A percentile compares a stretch with the other conserved stretches of the same genome.
Conservation (phyloP, 2,888 invertebrate species). For the Gibbula magus region DNA sequence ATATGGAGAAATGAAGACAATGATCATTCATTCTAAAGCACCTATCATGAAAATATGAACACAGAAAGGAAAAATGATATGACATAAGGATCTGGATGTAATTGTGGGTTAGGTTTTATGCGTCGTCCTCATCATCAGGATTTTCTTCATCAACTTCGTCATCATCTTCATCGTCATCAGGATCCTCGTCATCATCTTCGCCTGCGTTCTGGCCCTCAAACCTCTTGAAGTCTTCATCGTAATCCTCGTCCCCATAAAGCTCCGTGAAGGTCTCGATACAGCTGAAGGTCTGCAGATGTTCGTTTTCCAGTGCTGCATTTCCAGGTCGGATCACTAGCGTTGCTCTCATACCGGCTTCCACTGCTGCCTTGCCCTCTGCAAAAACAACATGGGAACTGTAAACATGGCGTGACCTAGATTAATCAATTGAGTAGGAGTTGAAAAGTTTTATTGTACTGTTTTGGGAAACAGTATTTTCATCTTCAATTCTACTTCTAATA, state of each 20-base stretch:
- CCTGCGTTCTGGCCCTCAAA: constrained; percentile 44
- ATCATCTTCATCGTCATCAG: constrained; percentile 55
- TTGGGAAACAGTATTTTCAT: too few species aligned
- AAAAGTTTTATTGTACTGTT: too few species aligned
- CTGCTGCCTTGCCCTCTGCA: constrained; percentile 90
- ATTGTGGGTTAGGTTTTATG: constrained; percentile 14
- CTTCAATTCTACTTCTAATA: too few species aligned
- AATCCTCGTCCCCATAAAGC: constrained; percentile 64
- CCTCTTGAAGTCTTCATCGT: constrained; percentile 58
- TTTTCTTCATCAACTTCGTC: constrained; percentile 55
- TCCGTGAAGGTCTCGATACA: constrained; percentile 69
- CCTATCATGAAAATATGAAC: constrained; percentile 14
- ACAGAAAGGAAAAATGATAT: constrained; percentile 3
- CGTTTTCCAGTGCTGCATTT: constrained; percentile 83
- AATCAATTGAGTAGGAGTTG: too few species aligned
- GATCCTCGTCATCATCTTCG: constrained; percentile 51
- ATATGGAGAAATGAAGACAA: constrained; percentile 7
- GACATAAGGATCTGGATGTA: not conserved
- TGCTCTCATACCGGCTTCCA: constrained; percentile 82
- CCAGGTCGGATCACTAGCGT: constrained; percentile 86
- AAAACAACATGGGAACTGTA: not conserved
- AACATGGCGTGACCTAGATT: too few species aligned
- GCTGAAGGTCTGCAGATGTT: constrained; percentile 74
- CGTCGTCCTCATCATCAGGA: constrained; percentile 79
- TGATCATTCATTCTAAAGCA: constrained; percentile 7